Conservation (phyloP, 2,888 invertebrate genomes). For the Polymixis lichenea region DNA sequence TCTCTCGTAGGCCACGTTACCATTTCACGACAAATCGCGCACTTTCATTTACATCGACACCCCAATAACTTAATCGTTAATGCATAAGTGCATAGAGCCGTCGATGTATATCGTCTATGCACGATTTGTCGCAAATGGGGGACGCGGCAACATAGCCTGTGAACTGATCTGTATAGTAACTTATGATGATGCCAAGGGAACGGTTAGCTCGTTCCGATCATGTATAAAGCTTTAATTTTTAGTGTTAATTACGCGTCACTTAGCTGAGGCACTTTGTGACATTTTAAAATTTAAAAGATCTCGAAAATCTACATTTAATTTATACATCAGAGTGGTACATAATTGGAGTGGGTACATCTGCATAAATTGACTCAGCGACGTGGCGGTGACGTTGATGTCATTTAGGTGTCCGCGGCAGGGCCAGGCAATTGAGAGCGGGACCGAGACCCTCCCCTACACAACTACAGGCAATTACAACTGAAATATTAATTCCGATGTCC, state of each 20-base stretch:
- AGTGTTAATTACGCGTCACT: conserved; percentile 57
- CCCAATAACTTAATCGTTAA: conserved; percentile 29
- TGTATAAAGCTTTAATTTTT: conserved; percentile 71
- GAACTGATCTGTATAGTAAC: conserved; percentile 75
- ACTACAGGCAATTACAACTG: conserved; percentile 40
- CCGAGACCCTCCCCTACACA: conserved; percentile 27
- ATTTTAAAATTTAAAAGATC: conserved; percentile 37
- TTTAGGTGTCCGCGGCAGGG: conserved; percentile 56
- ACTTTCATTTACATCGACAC: conserved; percentile 36
- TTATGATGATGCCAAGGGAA: conserved; percentile 68
- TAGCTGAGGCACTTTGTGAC: conserved; percentile 41
- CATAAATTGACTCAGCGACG: conserved; percentile 47
- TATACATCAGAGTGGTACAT: conserved; percentile 31
- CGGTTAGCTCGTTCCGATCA: conserved; percentile 47
- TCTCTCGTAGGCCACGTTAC: conserved; percentile 44
- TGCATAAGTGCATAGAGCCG: conserved; percentile 1
- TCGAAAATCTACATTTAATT: conserved; percentile 28
- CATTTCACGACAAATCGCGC: conserved; percentile 44
- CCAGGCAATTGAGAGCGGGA: conserved; percentile 35
- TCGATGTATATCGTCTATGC: conserved; percentile 32
- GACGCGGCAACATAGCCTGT: conserved; percentile 66
- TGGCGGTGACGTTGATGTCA: conserved; percentile 55
- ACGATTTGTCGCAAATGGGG: conserved; percentile 39
- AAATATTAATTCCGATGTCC: conserved; percentile 44
- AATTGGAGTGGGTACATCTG: conserved; percentile 50